Base-by-base conservation (phyloP, 2,888 invertebrate genomes). In the Mamestra brassicae region DNA sequence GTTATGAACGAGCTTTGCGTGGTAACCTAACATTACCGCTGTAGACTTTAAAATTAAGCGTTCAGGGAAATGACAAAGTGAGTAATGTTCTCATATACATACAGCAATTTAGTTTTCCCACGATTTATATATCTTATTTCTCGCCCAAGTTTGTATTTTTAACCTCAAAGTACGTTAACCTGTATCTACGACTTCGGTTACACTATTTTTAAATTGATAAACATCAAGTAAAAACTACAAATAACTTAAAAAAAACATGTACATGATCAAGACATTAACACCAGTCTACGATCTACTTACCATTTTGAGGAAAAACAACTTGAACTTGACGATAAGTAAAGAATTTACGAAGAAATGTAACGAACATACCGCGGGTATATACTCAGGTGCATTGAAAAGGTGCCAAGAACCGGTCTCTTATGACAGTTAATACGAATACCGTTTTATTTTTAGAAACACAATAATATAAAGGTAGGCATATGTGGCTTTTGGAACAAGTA, bases 351-450 rank as follows among this genome's bases (percentile, higher is more conserved):
- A 86, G 85, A 87, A 87, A 87, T 84, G 87, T 87, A 83, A 85
- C 87, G 86, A 88, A 79, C 88, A 77, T 80, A 86, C 85, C 83
- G 83, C 85, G 85, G 84, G 86, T 86, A 81, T 85, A 81, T 83
- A 88, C 87, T 78, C 88, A 81, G 80, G 81, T 86, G 86, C 86
- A 87, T 82, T 87, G 87, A 81, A 85, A 89, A 91, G 90, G 90
- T 90, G 90, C 87, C 86, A 85, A 79, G 74, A 85, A 92, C 92
- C 91, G 87, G 92, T 92, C 87, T 55, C 87, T 85, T 83, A 88
- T 88, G 90, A 90, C 91, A 89, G 88, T 90, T 88, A 88, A 90
- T 91, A 90, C 90, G 87, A 89, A 89, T 88, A 89, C 86, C 89
- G 87, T 89, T 89, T 90, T 88, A 89, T 89, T 89, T 90, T 88